Percentiles rank a stretch among this genome's conserved stretches.
Evolutionary conservation across 92 coral and sea anemone genomes (phyloP).

Genomic region (Phenganax marumi): DNA sequence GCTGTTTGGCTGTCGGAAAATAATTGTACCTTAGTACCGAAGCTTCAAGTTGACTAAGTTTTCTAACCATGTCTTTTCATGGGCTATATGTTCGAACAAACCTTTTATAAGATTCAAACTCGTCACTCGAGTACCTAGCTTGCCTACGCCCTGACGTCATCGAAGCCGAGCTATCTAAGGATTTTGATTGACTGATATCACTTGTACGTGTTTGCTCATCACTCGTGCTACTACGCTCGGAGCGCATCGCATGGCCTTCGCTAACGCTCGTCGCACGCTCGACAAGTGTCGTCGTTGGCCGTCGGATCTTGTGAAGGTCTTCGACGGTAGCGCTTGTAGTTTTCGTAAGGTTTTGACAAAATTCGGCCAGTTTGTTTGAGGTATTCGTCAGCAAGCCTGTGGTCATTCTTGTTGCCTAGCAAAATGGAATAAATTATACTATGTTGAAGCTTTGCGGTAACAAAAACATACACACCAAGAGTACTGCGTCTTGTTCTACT

Average conservation of each 20-base stretch:
- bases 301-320: slow-evolving; percentile 29
- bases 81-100: slow-evolving; percentile 52
- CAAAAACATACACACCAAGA: background rate
- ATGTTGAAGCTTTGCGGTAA: background rate
- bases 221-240: background rate
- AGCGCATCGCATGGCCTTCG: slow-evolving; percentile 30
- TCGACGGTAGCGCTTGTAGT: slow-evolving; percentile 30
- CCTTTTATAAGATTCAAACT: slow-evolving; percentile 69
- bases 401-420: slow-evolving; percentile 33
- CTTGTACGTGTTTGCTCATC: slow-evolving; percentile 25
- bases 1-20: background rate
- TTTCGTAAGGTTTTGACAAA: slow-evolving; percentile 18
- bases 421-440: background rate
- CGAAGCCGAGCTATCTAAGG: slow-evolving; percentile 53
- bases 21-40: background rate
- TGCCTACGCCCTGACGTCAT: slow-evolving; percentile 57
- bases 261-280: slow-evolving; percentile 45
- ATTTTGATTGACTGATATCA: slow-evolving; percentile 28
- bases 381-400: slow-evolving; percentile 16
- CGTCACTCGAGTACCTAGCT: slow-evolving; percentile 77
- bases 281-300: slow-evolving; percentile 46
- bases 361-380: slow-evolving; percentile 27
- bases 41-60: background rate
- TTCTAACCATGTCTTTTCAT: slow-evolving; percentile 46
- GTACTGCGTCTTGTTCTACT: too few species aligned